Evolutionary conservation across 2,113 vertebrate species (phyloP).

Genomic region (Cynoglossus semilaevis): DNA sequence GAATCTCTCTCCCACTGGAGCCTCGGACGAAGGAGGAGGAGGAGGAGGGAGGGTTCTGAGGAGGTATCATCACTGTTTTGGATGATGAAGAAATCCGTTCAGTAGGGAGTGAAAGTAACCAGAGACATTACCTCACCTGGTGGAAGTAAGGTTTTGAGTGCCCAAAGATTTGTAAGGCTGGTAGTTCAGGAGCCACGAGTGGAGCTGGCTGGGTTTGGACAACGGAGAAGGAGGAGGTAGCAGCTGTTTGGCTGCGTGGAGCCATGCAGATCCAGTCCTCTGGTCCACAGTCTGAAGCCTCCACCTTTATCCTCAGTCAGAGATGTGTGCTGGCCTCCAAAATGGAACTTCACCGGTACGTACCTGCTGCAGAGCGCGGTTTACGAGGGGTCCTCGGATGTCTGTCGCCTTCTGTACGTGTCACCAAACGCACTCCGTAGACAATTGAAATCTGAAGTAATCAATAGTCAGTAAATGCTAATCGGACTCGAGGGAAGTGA

Average conservation of each 20-base stretch:
- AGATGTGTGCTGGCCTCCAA: conserved; percentile 57
- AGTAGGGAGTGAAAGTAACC: conserved; percentile 16
- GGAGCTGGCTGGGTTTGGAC: conserved; percentile 12
- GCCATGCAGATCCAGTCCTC: conserved; percentile 58
- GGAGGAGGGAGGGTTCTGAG: background rate
- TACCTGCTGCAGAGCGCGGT: conserved; percentile 24
- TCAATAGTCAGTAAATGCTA: too few relatives aligned
- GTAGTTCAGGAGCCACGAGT: conserved; percentile 4
- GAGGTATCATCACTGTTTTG: conserved; percentile 1
- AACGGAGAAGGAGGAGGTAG: conserved; percentile 1
- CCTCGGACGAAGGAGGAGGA: conserved; percentile 24
- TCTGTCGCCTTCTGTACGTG: too few relatives aligned
- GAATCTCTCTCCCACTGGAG: conserved; percentile 23
- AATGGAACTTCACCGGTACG: conserved; percentile 69
- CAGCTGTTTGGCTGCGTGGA: conserved; percentile 17
- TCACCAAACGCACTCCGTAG: too few relatives aligned
- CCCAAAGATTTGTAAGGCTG: conserved; percentile 1
- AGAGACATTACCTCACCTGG: conserved; percentile 4
- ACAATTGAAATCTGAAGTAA: too few relatives aligned
- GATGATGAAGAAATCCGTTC: conserved; percentile 34
- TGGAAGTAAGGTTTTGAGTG: conserved; percentile 8
- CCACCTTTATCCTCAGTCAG: conserved; percentile 47
- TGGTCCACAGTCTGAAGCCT: conserved; percentile 44
- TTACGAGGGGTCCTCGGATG: too few relatives aligned
- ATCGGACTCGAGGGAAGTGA: too few relatives aligned